Evolutionary conservation across 2,113 vertebrate species (phyloP).

Genomic region (Notothenia coriiceps): DNA sequence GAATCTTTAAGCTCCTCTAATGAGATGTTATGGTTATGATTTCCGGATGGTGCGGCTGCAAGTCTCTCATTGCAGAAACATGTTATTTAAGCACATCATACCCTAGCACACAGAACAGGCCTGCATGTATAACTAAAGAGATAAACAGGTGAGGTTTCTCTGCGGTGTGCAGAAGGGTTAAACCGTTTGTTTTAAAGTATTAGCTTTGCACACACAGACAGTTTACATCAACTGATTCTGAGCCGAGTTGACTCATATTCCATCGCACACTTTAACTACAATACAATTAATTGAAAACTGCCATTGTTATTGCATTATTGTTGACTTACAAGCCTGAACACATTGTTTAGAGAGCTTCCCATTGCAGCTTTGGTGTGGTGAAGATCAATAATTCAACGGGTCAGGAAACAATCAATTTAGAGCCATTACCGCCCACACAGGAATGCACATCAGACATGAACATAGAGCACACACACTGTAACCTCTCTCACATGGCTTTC

Average conservation of each 20-base stretch:
- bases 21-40: conserved; percentile 33
- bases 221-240: not conserved
- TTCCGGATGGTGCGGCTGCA: conserved; percentile 24
- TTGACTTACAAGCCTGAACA: conserved; percentile 18
- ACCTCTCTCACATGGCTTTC: not conserved
- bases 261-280: not conserved
- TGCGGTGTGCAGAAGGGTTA: conserved; percentile 3
- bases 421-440: conserved; percentile 50
- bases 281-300: not conserved
- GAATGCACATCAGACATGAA: conserved; percentile 16
- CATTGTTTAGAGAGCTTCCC: conserved; percentile 45
- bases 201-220: not conserved
- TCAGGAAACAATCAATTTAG: conserved; percentile 77
- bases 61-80: conserved; percentile 34
- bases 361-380: conserved; percentile 48
- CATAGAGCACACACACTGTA: conserved; percentile 18
- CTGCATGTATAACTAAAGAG: not conserved
- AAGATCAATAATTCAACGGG: conserved; percentile 66
- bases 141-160: conserved; percentile 2
- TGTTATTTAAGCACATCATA: conserved; percentile 15
- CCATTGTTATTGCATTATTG: conserved; percentile 12
- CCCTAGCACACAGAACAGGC: not conserved
- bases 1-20: conserved; percentile 30
- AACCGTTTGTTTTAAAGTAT: not conserved
- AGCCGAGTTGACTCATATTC: not conserved